Percentiles rank a stretch among this genome's conserved stretches.
Conservation (phyloP, 1,140 invertebrate genomes). For the Magallana ariakensis region DNA sequence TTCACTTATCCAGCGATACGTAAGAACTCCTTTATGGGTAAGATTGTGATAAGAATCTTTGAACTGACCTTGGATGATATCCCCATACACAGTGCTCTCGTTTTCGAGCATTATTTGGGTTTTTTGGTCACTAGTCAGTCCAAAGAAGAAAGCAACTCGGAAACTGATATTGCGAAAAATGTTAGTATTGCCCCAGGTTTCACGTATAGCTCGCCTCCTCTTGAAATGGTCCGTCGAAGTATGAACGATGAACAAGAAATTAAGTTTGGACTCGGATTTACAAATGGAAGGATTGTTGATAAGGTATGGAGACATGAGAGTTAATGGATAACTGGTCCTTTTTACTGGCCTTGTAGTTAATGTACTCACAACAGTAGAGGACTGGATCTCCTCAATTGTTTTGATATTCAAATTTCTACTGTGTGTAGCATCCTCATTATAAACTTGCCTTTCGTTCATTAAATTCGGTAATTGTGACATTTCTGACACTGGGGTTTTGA, state of each 20-base stretch:
- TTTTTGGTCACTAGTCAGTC: conserved; percentile 48
- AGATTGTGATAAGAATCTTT: conserved; percentile 70
- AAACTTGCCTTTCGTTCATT: not conserved
- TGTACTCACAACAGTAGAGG: not conserved
- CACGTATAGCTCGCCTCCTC: conserved; percentile 55
- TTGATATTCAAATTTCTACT: not conserved
- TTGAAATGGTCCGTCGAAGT: conserved; percentile 65
- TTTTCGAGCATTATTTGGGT: conserved; percentile 54
- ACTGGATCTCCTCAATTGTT: no score
- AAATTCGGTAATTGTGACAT: not conserved
- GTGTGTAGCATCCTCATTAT: not conserved
- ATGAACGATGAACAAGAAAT: conserved; percentile 69
- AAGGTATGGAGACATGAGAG: conserved; percentile 57
- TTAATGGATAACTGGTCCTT: conserved; percentile 46
- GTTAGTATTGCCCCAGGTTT: conserved; percentile 56
- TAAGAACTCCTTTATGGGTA: conserved; percentile 86
- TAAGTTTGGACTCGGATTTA: conserved; percentile 52
- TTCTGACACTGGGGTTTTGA: not conserved
- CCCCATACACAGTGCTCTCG: conserved; percentile 60
- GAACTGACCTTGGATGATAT: conserved; percentile 73
- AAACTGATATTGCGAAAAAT: conserved; percentile 46
- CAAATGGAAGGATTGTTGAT: conserved; percentile 66
- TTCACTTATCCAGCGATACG: conserved; percentile 87
- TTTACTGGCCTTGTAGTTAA: not conserved
- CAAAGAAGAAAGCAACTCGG: conserved; percentile 67